Evolutionary conservation across 2,113 vertebrate genomes (phyloP).

Genomic region (Pionites leucogaster): DNA sequence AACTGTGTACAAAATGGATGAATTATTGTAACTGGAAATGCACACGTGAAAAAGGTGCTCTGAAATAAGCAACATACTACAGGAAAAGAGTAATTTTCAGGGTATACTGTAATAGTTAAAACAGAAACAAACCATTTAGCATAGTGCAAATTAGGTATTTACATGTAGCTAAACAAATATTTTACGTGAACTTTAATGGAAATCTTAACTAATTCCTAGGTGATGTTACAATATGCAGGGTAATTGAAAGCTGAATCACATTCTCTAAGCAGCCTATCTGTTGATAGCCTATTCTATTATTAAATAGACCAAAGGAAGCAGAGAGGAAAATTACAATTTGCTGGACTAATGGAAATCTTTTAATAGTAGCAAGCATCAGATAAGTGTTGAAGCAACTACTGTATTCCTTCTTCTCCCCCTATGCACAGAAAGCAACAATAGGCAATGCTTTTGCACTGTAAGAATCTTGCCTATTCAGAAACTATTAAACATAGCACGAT

Average conservation of each 20-base stretch:
- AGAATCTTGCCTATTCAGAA: background rate
- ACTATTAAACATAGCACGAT: background rate
- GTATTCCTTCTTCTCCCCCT: background rate
- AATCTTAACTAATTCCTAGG: conserved; percentile 15
- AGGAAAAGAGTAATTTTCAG: conserved; percentile 13
- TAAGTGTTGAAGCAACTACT: background rate
- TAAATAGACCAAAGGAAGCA: background rate
- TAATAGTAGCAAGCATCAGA: background rate
- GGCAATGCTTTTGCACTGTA: background rate
- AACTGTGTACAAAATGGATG: conserved; percentile 66
- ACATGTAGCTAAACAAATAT: background rate
- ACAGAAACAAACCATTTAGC: background rate
- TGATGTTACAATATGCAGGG: background rate
- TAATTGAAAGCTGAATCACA: conserved; percentile 41
- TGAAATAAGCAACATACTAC: background rate
- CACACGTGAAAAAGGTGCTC: background rate
- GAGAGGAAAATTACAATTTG: background rate
- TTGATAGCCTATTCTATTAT: background rate
- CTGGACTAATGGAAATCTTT: background rate
- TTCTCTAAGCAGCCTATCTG: background rate
- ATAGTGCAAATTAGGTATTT: background rate
- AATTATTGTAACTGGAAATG: conserved; percentile 57
- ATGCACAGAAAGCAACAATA: background rate
- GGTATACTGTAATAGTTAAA: background rate
- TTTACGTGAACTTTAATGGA: conserved; percentile 1